Conservation (phyloP, 2,113 vertebrate species). For the Oreocharis arfaki region DNA sequence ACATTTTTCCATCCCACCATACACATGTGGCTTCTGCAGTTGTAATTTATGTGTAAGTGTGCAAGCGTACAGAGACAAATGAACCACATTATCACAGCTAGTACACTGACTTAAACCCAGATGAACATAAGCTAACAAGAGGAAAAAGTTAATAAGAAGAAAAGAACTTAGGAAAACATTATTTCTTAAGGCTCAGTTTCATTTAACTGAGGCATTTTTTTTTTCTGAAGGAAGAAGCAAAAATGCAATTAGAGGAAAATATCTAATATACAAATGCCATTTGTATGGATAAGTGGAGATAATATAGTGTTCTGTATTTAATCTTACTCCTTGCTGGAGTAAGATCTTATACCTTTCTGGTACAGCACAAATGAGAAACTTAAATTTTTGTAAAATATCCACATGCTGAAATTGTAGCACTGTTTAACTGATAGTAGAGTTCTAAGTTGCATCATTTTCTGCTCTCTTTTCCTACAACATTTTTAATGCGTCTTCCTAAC, state of each 20-base stretch:
- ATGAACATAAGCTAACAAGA: not conserved
- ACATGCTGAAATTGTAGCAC: constrained; percentile 11
- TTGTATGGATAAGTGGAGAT: constrained; percentile 44
- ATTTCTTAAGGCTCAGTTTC: constrained; percentile 38
- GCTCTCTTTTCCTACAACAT: not conserved
- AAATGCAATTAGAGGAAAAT: constrained; percentile 53
- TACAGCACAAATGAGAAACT: constrained; percentile 51
- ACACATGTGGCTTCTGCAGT: not conserved
- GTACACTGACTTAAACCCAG: not conserved
- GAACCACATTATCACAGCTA: not conserved
- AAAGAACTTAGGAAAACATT: constrained; percentile 47
- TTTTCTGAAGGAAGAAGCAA: constrained; percentile 60
- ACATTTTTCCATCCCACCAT: not conserved
- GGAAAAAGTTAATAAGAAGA: not conserved
- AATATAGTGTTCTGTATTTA: constrained; percentile 39
- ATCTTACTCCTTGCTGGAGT: constrained; percentile 15
- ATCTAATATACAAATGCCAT: constrained; percentile 37
- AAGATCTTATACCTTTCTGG: no score
- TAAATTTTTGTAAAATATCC: constrained; percentile 43
- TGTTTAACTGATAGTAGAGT: constrained; percentile 34
- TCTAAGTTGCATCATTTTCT: not conserved
- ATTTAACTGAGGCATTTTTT: constrained; percentile 55
- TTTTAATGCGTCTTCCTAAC: not conserved
- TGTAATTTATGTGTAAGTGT: not conserved
- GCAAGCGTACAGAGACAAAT: not conserved